These are phyloP conservation scores for Phlogophora meticulosa DNA, from an alignment of 2,888 invertebrate genomes.

Conservation along the genomic window DNA sequence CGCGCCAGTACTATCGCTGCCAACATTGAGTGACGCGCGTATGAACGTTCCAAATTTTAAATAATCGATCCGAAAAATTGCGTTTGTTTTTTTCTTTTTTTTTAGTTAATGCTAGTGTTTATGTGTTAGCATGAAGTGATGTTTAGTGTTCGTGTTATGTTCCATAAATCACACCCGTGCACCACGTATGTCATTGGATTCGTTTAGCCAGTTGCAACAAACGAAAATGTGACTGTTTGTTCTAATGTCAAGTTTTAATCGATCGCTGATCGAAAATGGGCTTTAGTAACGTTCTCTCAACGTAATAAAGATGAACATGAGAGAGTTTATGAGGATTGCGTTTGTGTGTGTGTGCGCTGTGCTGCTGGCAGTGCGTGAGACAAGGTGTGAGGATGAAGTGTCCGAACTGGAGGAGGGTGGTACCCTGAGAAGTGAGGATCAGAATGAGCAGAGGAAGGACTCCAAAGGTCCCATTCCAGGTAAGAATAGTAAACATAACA, in stretches of 20 bases:
- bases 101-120: slow-evolving; percentile 52
- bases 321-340: slow-evolving; percentile 83
- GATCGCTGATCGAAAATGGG: slow-evolving; percentile 81
- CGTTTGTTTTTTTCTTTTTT: slow-evolving; percentile 59
- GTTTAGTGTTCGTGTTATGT: slow-evolving; percentile 66
- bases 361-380: slow-evolving; percentile 77
- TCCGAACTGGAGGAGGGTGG: slow-evolving; percentile 67
- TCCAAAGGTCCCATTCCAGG: slow-evolving; percentile 81
- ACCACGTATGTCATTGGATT: slow-evolving; percentile 76
- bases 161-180: slow-evolving; percentile 63
- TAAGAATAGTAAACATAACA: slow-evolving; percentile 60
- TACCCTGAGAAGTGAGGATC: slow-evolving; percentile 67
- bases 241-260: slow-evolving; percentile 70
- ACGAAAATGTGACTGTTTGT: slow-evolving; percentile 89
- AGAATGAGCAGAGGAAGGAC: slow-evolving; percentile 79
- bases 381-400: slow-evolving; percentile 80
- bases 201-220: slow-evolving; percentile 72
- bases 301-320: slow-evolving; percentile 84
- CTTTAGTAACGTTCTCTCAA: slow-evolving; percentile 71
- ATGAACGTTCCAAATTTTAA: slow-evolving; percentile 69
- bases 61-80: slow-evolving; percentile 71
- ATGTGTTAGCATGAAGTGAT: slow-evolving; percentile 64
- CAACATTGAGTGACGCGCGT: slow-evolving; percentile 77
- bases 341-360: slow-evolving; percentile 84
- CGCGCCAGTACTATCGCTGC: slow-evolving; percentile 81